These are phyloP conservation scores for Drosophila parvula DNA, from an alignment of 1,140 invertebrate genomes.

Conservation along the genomic window DNA sequence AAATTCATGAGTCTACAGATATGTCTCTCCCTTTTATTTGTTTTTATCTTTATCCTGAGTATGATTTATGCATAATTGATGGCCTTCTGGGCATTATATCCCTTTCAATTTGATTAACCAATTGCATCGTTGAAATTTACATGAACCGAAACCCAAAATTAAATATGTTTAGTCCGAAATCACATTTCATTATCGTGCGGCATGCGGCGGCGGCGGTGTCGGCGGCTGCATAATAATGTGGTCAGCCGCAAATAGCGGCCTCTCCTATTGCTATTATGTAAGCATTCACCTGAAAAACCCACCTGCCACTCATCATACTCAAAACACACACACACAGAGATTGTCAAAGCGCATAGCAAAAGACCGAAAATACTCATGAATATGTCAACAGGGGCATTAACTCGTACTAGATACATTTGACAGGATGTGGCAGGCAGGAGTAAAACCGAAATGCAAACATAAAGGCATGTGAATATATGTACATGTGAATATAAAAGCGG, in stretches of 20 bases:
- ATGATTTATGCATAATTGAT: slow-evolving; percentile 30
- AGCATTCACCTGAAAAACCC: slow-evolving; percentile 4
- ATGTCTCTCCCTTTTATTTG: too few species aligned
- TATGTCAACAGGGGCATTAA: slow-evolving; percentile 41
- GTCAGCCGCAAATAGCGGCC: slow-evolving; percentile 41
- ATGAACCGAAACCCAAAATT: slow-evolving; percentile 38
- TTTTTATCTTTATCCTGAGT: not conserved
- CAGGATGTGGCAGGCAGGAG: slow-evolving; percentile 30
- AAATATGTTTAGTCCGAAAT: slow-evolving; percentile 52
- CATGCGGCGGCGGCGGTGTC: not conserved
- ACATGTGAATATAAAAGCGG: not conserved
- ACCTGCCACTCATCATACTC: slow-evolving; percentile 1
- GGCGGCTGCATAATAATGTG: slow-evolving; percentile 54
- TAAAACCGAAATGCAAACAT: slow-evolving; percentile 26
- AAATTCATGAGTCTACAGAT: too few species aligned
- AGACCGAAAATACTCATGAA: slow-evolving; percentile 41
- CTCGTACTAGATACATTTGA: slow-evolving; percentile 29
- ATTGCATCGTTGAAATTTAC: slow-evolving; percentile 45
- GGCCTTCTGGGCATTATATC: slow-evolving; percentile 4
- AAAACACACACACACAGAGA: not conserved
- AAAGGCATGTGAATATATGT: slow-evolving; percentile 6
- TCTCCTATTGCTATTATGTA: slow-evolving; percentile 15
- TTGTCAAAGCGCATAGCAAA: slow-evolving; percentile 29
- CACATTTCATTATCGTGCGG: slow-evolving; percentile 56
- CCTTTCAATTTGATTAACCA: slow-evolving; percentile 42